Evolutionary conservation across 2,113 vertebrate species (phyloP).

Genomic region (Xiphias gladius): DNA sequence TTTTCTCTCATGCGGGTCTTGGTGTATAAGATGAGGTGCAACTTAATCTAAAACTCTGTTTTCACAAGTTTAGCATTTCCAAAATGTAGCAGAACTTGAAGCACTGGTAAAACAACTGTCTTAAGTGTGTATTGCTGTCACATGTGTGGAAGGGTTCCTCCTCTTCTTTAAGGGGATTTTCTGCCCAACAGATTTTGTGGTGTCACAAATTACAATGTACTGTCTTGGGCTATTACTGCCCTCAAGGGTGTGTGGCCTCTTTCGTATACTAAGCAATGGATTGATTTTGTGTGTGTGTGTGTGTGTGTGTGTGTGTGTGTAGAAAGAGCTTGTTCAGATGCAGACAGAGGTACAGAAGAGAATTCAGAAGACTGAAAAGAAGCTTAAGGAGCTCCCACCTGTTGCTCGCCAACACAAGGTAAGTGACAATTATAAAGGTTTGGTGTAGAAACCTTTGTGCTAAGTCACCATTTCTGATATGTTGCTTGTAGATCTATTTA

Average conservation of each 20-base stretch:
- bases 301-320: constrained; percentile 45
- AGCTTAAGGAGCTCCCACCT: constrained; percentile 73
- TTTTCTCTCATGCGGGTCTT: not conserved
- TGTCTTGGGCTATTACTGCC: too few relatives aligned
- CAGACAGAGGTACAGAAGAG: constrained; percentile 69
- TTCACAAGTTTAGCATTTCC: not conserved
- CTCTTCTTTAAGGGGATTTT: not conserved
- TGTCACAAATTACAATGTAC: not conserved
- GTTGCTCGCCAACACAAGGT: constrained; percentile 76
- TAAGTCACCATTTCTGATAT: not conserved
- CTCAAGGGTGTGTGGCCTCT: not conserved
- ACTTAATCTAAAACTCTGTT: constrained; percentile 3
- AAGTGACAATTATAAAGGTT: not conserved
- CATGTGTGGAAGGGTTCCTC: not conserved
- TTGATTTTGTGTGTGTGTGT: constrained; percentile 26
- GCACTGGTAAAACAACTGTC: constrained; percentile 34
- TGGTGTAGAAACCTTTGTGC: not conserved
- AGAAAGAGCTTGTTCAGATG: constrained; percentile 75
- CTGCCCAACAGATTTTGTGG: not conserved
- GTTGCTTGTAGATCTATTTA: not conserved
- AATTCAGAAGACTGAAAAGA: constrained; percentile 72
- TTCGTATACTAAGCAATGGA: not conserved
- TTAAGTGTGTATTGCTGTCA: not conserved
- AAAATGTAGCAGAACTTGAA: constrained; percentile 40
- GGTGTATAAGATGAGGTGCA: not conserved